Evolutionary conservation across 2,797 vertebrate species (phyloP).

Genomic region (Rhinophrynus dorsalis): DNA sequence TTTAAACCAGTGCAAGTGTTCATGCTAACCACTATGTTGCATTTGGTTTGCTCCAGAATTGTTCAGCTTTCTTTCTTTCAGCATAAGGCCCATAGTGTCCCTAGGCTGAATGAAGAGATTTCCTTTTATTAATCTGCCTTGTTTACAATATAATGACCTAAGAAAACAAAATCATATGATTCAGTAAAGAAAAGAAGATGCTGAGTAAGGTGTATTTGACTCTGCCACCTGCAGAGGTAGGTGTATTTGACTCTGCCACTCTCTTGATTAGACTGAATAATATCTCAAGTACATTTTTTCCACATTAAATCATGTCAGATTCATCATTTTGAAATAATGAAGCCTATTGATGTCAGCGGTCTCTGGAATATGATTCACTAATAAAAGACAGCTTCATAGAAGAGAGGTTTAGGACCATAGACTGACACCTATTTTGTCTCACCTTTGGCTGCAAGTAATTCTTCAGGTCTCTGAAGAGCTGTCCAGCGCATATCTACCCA

Average conservation of each 20-base stretch:
- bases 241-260: conserved; percentile 23
- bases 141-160: conserved; percentile 15
- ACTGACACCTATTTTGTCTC: no score
- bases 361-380: conserved; percentile 21
- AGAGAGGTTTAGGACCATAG: conserved; percentile 11
- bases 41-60: no score
- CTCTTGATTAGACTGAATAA: conserved; percentile 33
- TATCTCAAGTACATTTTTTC: conserved; percentile 23
- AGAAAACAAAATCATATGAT: background rate
- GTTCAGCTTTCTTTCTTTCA: no score
- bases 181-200: background rate
- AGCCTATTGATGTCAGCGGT: conserved; percentile 14
- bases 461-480: no score
- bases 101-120: background rate
- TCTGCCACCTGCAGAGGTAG: conserved; percentile 12
- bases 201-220: background rate
- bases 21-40: no score
- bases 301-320: conserved; percentile 37
- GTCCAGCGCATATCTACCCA: no score
- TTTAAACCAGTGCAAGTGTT: no score
- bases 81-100: no score
- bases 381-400: conserved; percentile 18
- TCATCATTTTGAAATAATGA: conserved; percentile 35
- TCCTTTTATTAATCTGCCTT: background rate
- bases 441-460: no score